These are phyloP conservation scores for Eulemur albifrons DNA, from an alignment of 2,797 vertebrate genomes.

Conservation along the genomic window DNA sequence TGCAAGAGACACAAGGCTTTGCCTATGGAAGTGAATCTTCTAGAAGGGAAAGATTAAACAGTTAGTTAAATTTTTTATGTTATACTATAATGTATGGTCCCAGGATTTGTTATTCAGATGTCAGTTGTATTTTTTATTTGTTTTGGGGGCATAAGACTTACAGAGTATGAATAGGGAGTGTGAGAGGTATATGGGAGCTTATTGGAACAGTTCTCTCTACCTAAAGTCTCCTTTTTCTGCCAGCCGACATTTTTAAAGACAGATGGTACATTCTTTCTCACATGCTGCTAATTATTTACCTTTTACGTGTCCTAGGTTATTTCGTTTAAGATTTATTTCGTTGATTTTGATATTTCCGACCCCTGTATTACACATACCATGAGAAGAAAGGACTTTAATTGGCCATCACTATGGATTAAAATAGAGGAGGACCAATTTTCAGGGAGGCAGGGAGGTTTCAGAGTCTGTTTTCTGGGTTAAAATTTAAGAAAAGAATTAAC, in stretches of 20 bases:
- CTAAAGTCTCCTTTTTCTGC: neutral
- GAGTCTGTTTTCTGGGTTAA: slow-evolving; percentile 11
- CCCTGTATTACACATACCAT: neutral
- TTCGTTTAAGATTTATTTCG: slow-evolving; percentile 13
- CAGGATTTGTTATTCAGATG: neutral
- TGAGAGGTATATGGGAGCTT: neutral
- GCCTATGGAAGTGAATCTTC: neutral
- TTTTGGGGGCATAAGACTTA: neutral
- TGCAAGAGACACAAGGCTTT: neutral
- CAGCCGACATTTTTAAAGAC: neutral
- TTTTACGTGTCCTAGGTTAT: neutral
- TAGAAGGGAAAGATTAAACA: neutral
- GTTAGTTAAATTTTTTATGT: neutral
- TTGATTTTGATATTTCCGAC: neutral
- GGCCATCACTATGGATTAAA: neutral
- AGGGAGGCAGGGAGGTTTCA: accelerated
- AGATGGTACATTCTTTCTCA: neutral
- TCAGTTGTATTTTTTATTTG: neutral
- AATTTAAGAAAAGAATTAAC: slow-evolving; percentile 32
- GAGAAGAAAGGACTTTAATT: neutral
- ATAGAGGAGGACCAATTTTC: neutral
- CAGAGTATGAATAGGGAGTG: neutral
- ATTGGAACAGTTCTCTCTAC: neutral
- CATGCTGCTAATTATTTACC: neutral
- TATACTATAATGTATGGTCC: neutral